These are phyloP conservation scores for Bergia sp. DNA, from an alignment of 92 coral and sea anemone species.

Conservation along the genomic window DNA sequence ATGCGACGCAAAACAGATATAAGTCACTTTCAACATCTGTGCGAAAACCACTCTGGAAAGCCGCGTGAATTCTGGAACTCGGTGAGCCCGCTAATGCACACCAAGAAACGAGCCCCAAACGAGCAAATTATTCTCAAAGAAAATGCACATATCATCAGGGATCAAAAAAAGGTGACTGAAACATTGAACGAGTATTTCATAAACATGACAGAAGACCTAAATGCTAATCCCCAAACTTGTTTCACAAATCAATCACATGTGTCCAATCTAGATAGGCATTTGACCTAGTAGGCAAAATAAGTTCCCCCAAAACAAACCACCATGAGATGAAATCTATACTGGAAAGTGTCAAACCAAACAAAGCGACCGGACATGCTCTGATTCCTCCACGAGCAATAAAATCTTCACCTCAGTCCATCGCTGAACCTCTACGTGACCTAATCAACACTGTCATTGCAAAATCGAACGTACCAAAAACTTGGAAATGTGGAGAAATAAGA, in stretches of 20 bases:
- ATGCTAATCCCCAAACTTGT: neutral
- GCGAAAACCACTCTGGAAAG: slow-evolving; percentile 13
- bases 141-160: neutral
- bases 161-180: neutral
- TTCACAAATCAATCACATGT: neutral
- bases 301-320: neutral
- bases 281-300: neutral
- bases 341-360: neutral
- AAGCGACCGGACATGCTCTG: neutral
- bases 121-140: slow-evolving; percentile 12
- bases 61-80: slow-evolving; percentile 27
- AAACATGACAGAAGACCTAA: neutral
- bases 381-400: neutral
- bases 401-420: neutral
- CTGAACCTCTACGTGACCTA: neutral
- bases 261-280: neutral
- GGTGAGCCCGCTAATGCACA: slow-evolving; percentile 10
- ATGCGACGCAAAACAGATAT: slow-evolving; percentile 9
- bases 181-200: neutral
- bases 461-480: neutral
- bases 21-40: slow-evolving; percentile 5
- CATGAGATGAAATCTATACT: neutral
- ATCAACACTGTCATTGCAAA: neutral
- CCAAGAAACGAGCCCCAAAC: neutral
- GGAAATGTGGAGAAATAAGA: neutral